phyloP scores from a whole-genome alignment of 1,140 invertebrate genomes.

The Anthonomus grandis region DNA sequence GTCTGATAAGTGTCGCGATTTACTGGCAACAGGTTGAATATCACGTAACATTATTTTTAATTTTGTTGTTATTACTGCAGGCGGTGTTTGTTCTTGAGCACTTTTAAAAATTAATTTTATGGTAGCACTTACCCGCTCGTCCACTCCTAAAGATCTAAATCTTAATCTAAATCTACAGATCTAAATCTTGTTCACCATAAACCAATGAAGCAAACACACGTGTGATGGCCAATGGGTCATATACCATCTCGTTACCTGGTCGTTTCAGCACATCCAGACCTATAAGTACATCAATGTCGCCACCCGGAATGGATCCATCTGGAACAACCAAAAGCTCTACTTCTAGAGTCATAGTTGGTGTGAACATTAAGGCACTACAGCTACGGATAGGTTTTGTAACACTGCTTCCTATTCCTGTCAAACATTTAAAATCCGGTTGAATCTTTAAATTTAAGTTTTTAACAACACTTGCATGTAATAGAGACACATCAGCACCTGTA shows the following conservation, averaged over 20 bases:
- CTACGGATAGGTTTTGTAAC: constrained; percentile 1
- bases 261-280: not conserved
- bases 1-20: not conserved
- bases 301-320: too few species aligned
- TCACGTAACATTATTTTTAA: too few species aligned
- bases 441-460: too few species aligned
- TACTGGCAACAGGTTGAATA: not conserved
- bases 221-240: not conserved
- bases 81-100: not conserved
- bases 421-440: too few species aligned
- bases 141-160: too few species aligned
- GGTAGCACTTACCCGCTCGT: constrained; percentile 1
- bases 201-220: not conserved
- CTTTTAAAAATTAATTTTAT: too few species aligned
- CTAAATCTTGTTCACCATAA: not conserved
- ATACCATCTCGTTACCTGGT: not conserved
- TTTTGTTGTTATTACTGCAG: not conserved
- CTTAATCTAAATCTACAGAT: too few species aligned
- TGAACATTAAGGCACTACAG: too few species aligned
- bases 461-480: too few species aligned
- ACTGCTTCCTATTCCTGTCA: too few species aligned
- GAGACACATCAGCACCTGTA: constrained; percentile 1
- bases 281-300: not conserved
- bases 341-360: constrained; percentile 1
- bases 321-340: not conserved